These are phyloP conservation scores for Acronicta aceris DNA, from an alignment of 2,888 invertebrate genomes.

Conservation along the genomic window DNA sequence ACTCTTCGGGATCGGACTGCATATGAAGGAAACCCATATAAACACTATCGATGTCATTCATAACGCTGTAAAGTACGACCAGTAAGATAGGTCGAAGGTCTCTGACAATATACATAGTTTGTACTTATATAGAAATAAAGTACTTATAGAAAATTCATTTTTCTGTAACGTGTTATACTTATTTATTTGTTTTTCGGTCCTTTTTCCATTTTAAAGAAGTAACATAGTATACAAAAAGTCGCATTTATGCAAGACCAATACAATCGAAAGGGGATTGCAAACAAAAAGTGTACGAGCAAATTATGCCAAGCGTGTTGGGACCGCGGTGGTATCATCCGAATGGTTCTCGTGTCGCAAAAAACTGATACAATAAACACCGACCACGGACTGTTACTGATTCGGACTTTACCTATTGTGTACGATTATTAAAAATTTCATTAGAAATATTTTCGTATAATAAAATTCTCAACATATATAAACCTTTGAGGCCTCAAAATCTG, in stretches of 20 bases:
- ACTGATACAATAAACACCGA: slow-evolving; percentile 35
- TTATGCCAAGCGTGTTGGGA: slow-evolving; percentile 53
- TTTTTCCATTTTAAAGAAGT: slow-evolving; percentile 17
- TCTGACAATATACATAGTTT: no score
- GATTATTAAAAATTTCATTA: neutral
- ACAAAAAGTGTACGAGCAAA: slow-evolving; percentile 54
- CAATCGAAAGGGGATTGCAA: slow-evolving; percentile 37
- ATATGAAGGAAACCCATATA: no score
- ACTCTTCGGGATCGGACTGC: no score
- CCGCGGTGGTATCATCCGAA: slow-evolving; percentile 31
- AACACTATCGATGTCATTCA: no score
- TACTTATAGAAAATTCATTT: no score
- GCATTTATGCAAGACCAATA: slow-evolving; percentile 49
- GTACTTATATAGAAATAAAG: no score
- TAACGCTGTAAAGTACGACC: no score
- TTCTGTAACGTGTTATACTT: neutral
- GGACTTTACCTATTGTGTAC: neutral
- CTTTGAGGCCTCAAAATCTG: no score
- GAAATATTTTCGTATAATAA: no score
- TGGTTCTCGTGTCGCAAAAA: slow-evolving; percentile 38
- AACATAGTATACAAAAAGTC: slow-evolving; percentile 31
- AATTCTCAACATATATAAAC: no score
- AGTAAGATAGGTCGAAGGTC: no score
- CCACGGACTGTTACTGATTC: slow-evolving; percentile 38
- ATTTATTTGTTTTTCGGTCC: neutral